Evolutionary conservation across 2,797 vertebrate genomes (phyloP), one percentile per base, ranked within the genome.

Genomic region (Sternarchorhynchus goeldii): DNA sequence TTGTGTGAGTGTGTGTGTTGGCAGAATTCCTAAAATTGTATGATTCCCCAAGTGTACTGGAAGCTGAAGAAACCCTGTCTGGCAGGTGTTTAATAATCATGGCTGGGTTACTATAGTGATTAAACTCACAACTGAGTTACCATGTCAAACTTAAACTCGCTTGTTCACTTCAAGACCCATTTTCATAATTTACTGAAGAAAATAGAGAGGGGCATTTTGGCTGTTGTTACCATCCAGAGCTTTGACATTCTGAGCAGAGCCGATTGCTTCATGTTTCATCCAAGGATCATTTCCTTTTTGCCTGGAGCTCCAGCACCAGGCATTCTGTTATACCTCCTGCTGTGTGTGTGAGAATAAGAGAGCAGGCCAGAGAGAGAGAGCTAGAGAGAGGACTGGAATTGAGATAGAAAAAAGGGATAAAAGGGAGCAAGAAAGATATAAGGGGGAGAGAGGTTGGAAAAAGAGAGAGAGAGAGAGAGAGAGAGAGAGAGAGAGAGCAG

Each of bases 311-410:
- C 67, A 70, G 83, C 81, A 85, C 89, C 88, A 88, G 83, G 90
- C 87, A 88, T 91, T 87, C 86, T 82, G 71, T 83, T 84, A 87
- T 84, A 6, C 63, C n/a, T 85, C 81, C 76, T 80, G 78, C 85
- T 82, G 86, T 81, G 63, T 83, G 73, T 79, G 80, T 86, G 90
- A 91, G 88, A 92, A 91, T 91, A 89, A 89, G 91, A 89, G 86
- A 89, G 81, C 79, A 80, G 82, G 72, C 3, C 10, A 14, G 45
- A n/a, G 65, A 32, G 89, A 92, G 91, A 91, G 89, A 89, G 91
- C 88, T 87, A 90, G 39, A 53, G 50, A 78, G 72, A 57, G 84
- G 67, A 79, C 79, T 72, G 69, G 81, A 41, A 50, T 14, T 50
- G 45, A 50, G 10, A 45, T 1, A 12, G 45, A 50, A 12, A 45